A percentile compares a stretch with the other conserved stretches of the same genome.
phyloP scores from a whole-genome alignment of 1,140 invertebrate genomes.

The silkworm (Bombyx mori) region ASM3026992v2 NC_085122.1:4694001-4694500 shows the following conservation, averaged over 20 bases:
- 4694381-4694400: no score
- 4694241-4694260: background rate
- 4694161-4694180: slow-evolving; percentile 10
- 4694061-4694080: background rate
- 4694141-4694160: slow-evolving; percentile 10
- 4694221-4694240: background rate
- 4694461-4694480: no score
- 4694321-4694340: no score
- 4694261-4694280: background rate
- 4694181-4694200: slow-evolving; percentile 4
- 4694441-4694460: no score
- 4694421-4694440: no score
- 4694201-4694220: background rate
- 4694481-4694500: no score
- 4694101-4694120: background rate
- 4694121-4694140: slow-evolving; percentile 6
- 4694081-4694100: background rate
- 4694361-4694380: no score
- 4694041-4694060: slow-evolving; percentile 41
- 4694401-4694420: no score
- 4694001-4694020: slow-evolving; percentile 32
- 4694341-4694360: no score
- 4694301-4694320: no score
- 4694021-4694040: slow-evolving; percentile 22
- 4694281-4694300: no score